Conservation (phyloP, 2,797 vertebrate genomes). For the Thalassophryne amazonica region DNA sequence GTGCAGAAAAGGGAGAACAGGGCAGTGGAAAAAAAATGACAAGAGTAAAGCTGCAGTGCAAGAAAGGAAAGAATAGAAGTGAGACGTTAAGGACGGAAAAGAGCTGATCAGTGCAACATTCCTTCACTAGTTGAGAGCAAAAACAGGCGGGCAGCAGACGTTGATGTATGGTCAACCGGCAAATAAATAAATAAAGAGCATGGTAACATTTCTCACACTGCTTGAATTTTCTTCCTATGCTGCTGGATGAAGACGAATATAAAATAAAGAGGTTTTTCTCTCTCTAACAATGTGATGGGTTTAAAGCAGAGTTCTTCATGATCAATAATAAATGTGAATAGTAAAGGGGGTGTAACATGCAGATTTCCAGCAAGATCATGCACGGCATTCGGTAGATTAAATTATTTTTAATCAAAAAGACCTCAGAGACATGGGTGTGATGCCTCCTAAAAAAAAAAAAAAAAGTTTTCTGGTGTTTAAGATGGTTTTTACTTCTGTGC, state of each 20-base stretch:
- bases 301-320: too few species aligned
- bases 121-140: slow-evolving; percentile 11
- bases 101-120: slow-evolving; percentile 38
- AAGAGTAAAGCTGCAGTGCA: slow-evolving; percentile 36
- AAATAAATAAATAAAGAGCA: slow-evolving; percentile 17
- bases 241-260: background rate
- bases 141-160: slow-evolving; percentile 29
- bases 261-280: background rate
- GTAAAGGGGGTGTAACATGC: too few species aligned
- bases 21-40: slow-evolving; percentile 32
- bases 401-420: too few species aligned
- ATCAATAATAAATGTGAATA: too few species aligned
- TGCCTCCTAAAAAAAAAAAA: too few species aligned
- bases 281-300: slow-evolving; percentile 14
- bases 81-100: slow-evolving; percentile 16
- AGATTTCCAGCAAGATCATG: too few species aligned
- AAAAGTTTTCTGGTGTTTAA: too few species aligned
- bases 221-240: background rate
- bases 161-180: slow-evolving; percentile 15
- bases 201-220: background rate
- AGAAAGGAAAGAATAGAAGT: slow-evolving; percentile 43
- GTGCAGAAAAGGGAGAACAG: slow-evolving; percentile 41
- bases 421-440: too few species aligned
- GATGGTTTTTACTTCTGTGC: too few species aligned
- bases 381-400: too few species aligned